phyloP scores from a whole-genome alignment of 2,113 vertebrate genomes.

The Monopterus albus region DNA sequence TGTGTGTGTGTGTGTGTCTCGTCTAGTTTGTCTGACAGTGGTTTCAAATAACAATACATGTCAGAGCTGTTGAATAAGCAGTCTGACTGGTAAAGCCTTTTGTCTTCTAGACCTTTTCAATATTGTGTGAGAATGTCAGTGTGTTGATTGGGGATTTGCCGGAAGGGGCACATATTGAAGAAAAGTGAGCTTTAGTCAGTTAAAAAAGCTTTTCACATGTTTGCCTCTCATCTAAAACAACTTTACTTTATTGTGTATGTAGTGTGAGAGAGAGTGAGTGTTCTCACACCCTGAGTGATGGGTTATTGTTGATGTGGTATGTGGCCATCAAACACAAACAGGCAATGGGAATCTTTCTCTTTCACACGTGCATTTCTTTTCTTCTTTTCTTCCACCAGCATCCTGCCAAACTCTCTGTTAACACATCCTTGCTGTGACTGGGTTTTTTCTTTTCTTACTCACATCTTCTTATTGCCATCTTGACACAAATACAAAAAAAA shows the following conservation, averaged over 20 bases:
- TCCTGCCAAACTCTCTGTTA: conserved; percentile 38
- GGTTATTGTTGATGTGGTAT: conserved; percentile 38
- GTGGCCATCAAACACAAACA: conserved; percentile 50
- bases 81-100: conserved; percentile 66
- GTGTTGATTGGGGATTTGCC: conserved; percentile 70
- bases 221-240: conserved; percentile 40
- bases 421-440: conserved; percentile 31
- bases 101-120: conserved; percentile 73
- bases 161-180: conserved; percentile 42
- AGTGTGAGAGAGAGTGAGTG: not conserved
- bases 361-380: conserved; percentile 17
- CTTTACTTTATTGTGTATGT: conserved; percentile 16
- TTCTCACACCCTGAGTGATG: conserved; percentile 18
- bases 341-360: conserved; percentile 31
- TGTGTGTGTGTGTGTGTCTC: conserved; percentile 30
- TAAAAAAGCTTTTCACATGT: conserved; percentile 35
- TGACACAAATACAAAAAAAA: not conserved
- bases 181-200: conserved; percentile 54
- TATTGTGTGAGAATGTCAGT: conserved; percentile 64
- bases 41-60: conserved; percentile 77
- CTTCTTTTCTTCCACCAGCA: conserved; percentile 27
- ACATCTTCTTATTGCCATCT: conserved; percentile 12
- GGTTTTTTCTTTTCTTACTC: conserved; percentile 23
- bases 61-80: conserved; percentile 67
- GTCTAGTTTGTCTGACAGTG: conserved; percentile 70